Percentiles rank a stretch among this genome's conserved stretches.
phyloP scores from a whole-genome alignment of 2,797 vertebrate species.

The Squalus acanthias region DNA sequence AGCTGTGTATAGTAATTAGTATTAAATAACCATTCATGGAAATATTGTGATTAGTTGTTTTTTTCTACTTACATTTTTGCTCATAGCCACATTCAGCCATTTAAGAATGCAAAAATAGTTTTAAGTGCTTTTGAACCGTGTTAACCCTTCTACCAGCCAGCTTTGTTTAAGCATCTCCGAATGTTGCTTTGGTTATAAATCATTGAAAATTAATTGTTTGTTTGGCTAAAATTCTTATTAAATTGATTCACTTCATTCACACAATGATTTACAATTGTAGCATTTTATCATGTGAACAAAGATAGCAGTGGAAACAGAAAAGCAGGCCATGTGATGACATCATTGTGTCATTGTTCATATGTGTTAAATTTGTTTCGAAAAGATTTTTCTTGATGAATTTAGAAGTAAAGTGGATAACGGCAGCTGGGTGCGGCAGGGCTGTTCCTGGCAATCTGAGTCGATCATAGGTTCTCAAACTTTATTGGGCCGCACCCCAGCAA shows the following conservation, averaged over 20 bases:
- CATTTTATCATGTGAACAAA: background rate
- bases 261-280: background rate
- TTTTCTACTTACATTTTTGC: background rate
- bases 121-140: background rate
- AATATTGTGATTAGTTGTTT: background rate
- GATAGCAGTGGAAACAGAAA: background rate
- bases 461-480: background rate
- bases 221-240: conserved; percentile 5
- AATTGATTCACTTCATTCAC: background rate
- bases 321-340: background rate
- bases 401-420: background rate
- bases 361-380: background rate
- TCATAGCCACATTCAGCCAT: background rate
- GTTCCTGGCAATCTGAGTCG: background rate
- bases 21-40: conserved; percentile 13
- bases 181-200: background rate
- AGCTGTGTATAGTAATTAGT: background rate
- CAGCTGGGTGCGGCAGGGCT: background rate
- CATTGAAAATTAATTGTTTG: background rate
- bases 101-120: background rate
- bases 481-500: background rate
- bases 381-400: background rate
- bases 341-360: background rate
- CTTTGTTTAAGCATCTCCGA: background rate
- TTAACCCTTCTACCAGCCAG: background rate